Evolutionary conservation across 2,888 invertebrate species (phyloP), one percentile per base, ranked within the genome.

Genomic region (Agrenia bidenticulata): DNA sequence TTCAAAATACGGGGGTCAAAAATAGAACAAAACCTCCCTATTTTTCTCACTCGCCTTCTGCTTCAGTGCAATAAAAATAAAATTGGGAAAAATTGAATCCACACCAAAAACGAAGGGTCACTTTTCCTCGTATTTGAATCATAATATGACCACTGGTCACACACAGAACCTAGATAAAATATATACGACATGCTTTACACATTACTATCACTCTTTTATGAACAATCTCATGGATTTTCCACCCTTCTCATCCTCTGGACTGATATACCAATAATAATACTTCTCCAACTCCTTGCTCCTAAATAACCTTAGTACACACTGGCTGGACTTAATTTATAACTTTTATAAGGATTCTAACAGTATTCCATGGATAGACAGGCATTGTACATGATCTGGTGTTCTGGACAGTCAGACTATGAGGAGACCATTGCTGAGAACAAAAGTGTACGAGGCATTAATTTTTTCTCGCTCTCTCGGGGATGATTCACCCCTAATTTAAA

Each of bases 1-100:
- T 57, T 64, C 59, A 61, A 56, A 62, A 50, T 56, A 21, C 50
- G 60, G 69, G 70, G 73, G 73, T 73, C 73, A 73, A 72, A 73
- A 72, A 72, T 73, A 72, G 70, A 73, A 73, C 73, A 73, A 73
- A 73, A 58, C 57, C 41, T 58, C 61, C 42, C 53, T 62, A 64
- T 55, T 61, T 57, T 27, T 41, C 61, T 56, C 60, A 63, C 32
- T 64, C 2, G 41, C 56, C 55, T 55, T 53, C 23, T 54, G 27
- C 42, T 26, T 13, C 61, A 55, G 41, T 17, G n/a, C 45, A 37
- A 66, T 24, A 54, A 39, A 61, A 64, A 66, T 41, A 53, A 59
- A 53, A 59, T 26, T 19, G 21, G 17, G 39, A 55, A 63, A 58
- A 57, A 39, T 32, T 32, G 11, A 32, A 32, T 32, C 37, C 19